Evolutionary conservation across 2,113 vertebrate species (phyloP).

Genomic region (Fregata magnificens): DNA sequence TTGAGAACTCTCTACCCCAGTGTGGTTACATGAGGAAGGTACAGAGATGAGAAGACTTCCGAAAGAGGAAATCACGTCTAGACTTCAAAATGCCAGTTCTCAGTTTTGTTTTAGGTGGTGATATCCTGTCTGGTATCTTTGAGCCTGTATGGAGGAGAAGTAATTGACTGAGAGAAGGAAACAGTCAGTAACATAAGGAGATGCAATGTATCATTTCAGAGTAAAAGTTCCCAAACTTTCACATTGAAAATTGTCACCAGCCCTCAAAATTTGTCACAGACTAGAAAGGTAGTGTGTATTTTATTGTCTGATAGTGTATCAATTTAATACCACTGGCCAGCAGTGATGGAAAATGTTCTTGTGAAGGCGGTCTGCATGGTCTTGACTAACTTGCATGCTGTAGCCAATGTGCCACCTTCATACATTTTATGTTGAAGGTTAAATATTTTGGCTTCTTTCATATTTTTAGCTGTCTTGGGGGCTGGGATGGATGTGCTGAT

Average conservation of each 20-base stretch:
- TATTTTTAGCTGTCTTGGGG: neutral
- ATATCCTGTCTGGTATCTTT: conserved; percentile 44
- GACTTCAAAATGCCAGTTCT: conserved; percentile 65
- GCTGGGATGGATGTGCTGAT: neutral
- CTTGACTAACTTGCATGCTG: neutral
- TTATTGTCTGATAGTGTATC: neutral
- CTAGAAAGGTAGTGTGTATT: neutral
- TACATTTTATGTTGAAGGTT: neutral
- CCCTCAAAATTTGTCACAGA: neutral
- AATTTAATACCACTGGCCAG: neutral
- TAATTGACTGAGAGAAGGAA: neutral
- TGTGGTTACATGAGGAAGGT: conserved; percentile 50
- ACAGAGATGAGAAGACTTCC: conserved; percentile 57
- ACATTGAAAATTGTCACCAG: neutral
- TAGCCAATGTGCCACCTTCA: neutral
- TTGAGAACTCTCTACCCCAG: neutral
- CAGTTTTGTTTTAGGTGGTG: conserved; percentile 53
- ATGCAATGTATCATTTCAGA: neutral
- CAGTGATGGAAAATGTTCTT: neutral
- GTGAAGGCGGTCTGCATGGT: neutral
- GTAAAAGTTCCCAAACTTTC: neutral
- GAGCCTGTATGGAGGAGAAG: neutral
- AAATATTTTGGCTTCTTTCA: neutral
- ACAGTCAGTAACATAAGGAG: neutral
- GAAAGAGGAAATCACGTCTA: conserved; percentile 63